Base-by-base conservation (phyloP, 2,113 vertebrate species). In the Taurulus bubalis region DNA sequence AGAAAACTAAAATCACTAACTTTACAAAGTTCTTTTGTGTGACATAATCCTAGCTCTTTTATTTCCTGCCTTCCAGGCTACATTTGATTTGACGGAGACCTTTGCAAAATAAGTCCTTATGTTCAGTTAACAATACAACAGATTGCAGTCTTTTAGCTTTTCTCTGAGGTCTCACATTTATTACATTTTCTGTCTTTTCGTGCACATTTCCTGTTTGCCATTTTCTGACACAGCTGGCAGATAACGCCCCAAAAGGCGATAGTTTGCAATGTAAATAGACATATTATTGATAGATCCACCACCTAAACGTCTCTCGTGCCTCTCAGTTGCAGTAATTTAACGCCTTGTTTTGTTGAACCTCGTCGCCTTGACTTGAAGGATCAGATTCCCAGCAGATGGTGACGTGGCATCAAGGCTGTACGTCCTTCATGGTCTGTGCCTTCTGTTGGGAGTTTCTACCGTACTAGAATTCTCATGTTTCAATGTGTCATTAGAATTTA, bases 241-340 rank as follows among this genome's bases (percentile, higher is more conserved):
- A 45, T 47, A 67, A 70, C 59, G 32, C 8, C 24, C 34, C 24
- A 67, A 73, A 47, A 47, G 30, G 40, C 51, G 74, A 38, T 67
- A 67, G 73, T 62, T 62, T 58, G 63, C 84, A 82, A 71, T 79
- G 60, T 66, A 77, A 28, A 75, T 71, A 55, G 58, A 65, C 47
- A 51, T 55, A 26, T 70, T 76, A 71, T 75, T 2, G 70, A 76
- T 72, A 18, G 20, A 24, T 65, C 10, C 12, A 34, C 32, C 16
- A 8, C 63, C 65, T 45, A 14, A 36, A 47, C 38, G 59, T 18
- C 18, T 65, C 36, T 63, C 58, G 6, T 66, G 47, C 45, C 32
- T 80, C 16, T 55, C 9, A 26, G 47, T 42, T 67, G 55, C 51
- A 59, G 67, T 30, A 28, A 20, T 73, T 82, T 55, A 24, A 24